A percentile compares a stretch with the other conserved stretches of the same genome.
Evolutionary conservation across 2,888 invertebrate genomes (phyloP).

Genomic region (Julus scanicus): DNA sequence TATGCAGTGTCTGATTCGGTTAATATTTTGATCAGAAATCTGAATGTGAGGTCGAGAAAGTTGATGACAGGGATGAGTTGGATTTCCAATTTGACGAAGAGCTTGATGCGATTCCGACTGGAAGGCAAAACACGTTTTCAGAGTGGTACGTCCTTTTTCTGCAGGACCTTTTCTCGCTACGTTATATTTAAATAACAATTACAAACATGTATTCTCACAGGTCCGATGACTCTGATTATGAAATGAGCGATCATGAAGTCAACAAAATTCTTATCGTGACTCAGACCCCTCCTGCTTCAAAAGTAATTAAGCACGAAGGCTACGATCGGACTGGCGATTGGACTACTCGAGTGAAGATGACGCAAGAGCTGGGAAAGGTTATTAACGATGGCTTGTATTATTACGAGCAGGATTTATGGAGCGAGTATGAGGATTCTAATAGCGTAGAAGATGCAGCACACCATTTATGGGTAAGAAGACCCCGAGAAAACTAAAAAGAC

Average conservation of each 20-base stretch:
- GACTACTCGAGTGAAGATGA: constrained; percentile 91
- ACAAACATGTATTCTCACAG: constrained; percentile 58
- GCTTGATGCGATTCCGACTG: constrained; percentile 78
- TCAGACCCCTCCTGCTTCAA: constrained; percentile 72
- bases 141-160: constrained; percentile 77
- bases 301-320: constrained; percentile 84
- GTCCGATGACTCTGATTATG: constrained; percentile 76
- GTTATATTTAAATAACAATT: not conserved
- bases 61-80: constrained; percentile 78
- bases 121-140: constrained; percentile 84
- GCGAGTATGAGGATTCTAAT: constrained; percentile 69
- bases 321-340: constrained; percentile 91
- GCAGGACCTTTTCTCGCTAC: no score
- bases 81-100: constrained; percentile 99
- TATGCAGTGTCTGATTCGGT: no score
- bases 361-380: constrained; percentile 91
- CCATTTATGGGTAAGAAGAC: constrained; percentile 46
- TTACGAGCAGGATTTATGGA: constrained; percentile 96
- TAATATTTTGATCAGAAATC: constrained; percentile 39
- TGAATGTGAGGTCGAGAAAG: constrained; percentile 54
- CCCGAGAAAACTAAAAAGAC: not conserved
- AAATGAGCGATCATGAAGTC: constrained; percentile 91
- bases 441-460: constrained; percentile 60
- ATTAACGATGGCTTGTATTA: constrained; percentile 97
- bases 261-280: constrained; percentile 95